Conservation (phyloP, 2,797 vertebrate genomes). For the Ctenosaura bakeri region DNA sequence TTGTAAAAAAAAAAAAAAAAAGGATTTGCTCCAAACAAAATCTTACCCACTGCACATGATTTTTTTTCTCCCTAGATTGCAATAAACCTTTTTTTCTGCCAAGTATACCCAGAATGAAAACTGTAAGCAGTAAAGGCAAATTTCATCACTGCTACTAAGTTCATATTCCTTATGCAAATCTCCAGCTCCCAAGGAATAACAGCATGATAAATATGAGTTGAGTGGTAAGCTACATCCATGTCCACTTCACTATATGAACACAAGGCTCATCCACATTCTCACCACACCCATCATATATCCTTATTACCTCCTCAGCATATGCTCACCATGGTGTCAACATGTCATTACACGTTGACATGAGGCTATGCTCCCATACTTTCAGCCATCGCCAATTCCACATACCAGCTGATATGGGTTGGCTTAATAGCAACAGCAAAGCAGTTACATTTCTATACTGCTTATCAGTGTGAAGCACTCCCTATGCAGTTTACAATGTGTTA, state of each 20-base stretch:
- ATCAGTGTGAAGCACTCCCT: too few species aligned
- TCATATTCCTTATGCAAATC: background rate
- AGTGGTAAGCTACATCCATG: background rate
- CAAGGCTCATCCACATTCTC: background rate
- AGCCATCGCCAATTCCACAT: background rate
- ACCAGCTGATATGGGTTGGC: background rate
- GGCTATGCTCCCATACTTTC: background rate
- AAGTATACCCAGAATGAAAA: background rate
- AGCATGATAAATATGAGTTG: background rate
- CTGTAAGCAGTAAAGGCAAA: background rate
- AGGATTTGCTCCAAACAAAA: constrained; percentile 43
- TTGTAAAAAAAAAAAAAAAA: constrained; percentile 1
- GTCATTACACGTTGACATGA: background rate
- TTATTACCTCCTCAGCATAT: background rate
- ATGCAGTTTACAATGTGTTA: too few species aligned
- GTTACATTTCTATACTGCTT: too few species aligned
- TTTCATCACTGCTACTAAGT: background rate
- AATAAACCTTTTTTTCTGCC: background rate
- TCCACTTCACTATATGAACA: background rate
- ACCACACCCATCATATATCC: background rate
- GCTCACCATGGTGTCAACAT: background rate
- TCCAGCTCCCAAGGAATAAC: background rate
- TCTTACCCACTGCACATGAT: background rate
- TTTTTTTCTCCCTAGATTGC: background rate
- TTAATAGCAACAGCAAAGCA: too few species aligned